Evolutionary conservation across 2,797 vertebrate species (phyloP).

Genomic region (Arrhamphus sclerolepis): DNA sequence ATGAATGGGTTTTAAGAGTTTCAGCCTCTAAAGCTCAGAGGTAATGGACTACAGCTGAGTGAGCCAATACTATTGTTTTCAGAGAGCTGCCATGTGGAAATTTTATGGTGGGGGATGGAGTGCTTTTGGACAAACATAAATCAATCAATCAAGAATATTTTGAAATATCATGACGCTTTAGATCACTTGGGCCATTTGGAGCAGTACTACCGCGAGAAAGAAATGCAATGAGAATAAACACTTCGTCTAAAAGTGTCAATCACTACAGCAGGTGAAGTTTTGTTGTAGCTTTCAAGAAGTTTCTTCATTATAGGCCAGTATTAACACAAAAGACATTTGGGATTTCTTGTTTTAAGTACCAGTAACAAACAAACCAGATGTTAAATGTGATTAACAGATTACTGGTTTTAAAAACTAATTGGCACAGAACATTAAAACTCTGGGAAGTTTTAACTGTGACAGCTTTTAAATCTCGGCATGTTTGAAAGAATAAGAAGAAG

Average conservation of each 20-base stretch:
- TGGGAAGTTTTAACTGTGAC: no score
- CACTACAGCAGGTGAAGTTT: no score
- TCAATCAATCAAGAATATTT: conserved; percentile 31
- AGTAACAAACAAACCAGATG: no score
- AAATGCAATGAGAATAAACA: not conserved
- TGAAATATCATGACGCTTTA: conserved; percentile 17
- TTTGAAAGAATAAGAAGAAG: no score
- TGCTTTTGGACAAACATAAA: conserved; percentile 21
- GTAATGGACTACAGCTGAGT: conserved; percentile 72
- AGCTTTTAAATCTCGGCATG: no score
- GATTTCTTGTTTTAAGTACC: no score
- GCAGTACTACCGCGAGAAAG: not conserved
- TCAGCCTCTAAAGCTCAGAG: conserved; percentile 63
- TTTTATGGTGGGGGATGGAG: conserved; percentile 21
- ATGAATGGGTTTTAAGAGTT: conserved; percentile 70
- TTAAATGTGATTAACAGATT: no score
- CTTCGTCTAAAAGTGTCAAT: not conserved
- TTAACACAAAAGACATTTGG: no score
- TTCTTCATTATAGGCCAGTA: no score
- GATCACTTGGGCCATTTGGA: not conserved
- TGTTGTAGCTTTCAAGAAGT: no score
- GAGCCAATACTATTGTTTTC: conserved; percentile 54
- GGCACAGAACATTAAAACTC: no score
- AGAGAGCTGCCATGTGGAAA: conserved; percentile 51
- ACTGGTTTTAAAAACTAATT: no score